Conservation (phyloP, 2,797 vertebrate genomes). For the Serranus cabrilla region DNA sequence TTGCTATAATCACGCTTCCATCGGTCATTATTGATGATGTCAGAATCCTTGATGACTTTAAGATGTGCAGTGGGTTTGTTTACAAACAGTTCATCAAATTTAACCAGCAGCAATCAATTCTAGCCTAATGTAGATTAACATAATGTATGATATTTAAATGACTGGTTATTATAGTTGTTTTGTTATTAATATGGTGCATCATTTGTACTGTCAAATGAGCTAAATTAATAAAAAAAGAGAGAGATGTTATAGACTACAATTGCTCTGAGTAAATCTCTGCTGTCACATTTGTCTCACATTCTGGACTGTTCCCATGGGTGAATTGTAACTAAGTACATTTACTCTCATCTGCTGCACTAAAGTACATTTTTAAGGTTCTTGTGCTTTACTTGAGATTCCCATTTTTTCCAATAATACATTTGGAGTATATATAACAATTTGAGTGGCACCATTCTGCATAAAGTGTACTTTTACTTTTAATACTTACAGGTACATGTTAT, state of each 20-base stretch:
- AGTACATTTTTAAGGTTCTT: too few relatives aligned
- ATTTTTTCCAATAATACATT: too few relatives aligned
- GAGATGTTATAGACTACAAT: conserved; percentile 9
- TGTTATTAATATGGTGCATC: conserved; percentile 25
- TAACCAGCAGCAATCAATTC: conserved; percentile 37
- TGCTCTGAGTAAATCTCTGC: conserved; percentile 25
- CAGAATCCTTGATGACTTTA: conserved; percentile 43
- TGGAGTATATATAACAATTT: too few relatives aligned
- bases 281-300: not conserved
- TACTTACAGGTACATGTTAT: too few relatives aligned
- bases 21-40: conserved; percentile 63
- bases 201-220: conserved; percentile 33
- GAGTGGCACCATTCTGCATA: too few relatives aligned
- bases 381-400: too few relatives aligned
- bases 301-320: too few relatives aligned
- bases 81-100: conserved; percentile 63
- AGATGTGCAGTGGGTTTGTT: conserved; percentile 48
- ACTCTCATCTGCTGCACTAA: too few relatives aligned
- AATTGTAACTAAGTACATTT: too few relatives aligned
- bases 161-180: conserved; percentile 17
- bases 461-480: too few relatives aligned
- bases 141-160: conserved; percentile 46
- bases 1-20: conserved; percentile 60
- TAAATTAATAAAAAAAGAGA: conserved; percentile 24
- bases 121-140: conserved; percentile 20